Evolutionary conservation across 2,797 vertebrate species (phyloP).

Genomic region (Bradypus variegatus): DNA sequence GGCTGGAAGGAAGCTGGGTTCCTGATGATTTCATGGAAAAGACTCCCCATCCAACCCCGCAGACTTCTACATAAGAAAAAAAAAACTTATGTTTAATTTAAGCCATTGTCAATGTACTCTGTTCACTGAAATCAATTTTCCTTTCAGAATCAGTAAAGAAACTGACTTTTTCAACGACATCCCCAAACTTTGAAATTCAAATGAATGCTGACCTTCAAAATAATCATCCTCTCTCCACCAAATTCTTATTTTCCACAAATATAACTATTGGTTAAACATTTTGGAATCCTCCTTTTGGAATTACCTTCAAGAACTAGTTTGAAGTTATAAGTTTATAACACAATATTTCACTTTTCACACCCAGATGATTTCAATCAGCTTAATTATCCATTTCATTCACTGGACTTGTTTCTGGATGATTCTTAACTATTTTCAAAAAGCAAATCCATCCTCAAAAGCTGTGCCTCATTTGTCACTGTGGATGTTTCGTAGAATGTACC

Average conservation of each 20-base stretch:
- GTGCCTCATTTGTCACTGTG: rapidly evolving
- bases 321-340: not conserved
- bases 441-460: not conserved
- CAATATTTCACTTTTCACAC: not conserved
- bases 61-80: not conserved
- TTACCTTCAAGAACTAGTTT: not conserved
- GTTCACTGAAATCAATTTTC: not conserved
- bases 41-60: not conserved
- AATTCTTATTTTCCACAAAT: not conserved
- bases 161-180: not conserved
- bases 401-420: not conserved
- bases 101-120: not conserved
- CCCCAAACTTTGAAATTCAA: not conserved
- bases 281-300: not conserved
- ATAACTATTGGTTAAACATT: not conserved
- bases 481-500: not conserved
- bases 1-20: not conserved
- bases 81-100: not conserved
- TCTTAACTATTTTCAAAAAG: not conserved
- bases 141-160: not conserved
- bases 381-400: not conserved
- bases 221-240: not conserved
- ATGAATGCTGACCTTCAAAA: not conserved
- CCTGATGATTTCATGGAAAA: not conserved
- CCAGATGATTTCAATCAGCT: not conserved